phyloP scores from a whole-genome alignment of 2,113 vertebrate genomes.

The Probosciger aterrimus region DNA sequence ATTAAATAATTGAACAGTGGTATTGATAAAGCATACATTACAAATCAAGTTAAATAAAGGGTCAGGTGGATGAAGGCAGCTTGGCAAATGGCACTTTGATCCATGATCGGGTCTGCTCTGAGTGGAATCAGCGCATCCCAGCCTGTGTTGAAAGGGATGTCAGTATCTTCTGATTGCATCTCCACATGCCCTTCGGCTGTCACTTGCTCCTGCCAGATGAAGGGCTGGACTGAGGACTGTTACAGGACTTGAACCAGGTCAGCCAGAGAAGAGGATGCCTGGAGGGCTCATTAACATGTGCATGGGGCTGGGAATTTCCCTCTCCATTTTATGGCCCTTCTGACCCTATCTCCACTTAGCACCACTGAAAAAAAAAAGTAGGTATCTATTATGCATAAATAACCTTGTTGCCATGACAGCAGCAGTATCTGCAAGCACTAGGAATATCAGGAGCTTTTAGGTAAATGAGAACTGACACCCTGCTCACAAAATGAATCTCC shows the following conservation, averaged over 20 bases:
- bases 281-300: fast-evolving
- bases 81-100: background rate
- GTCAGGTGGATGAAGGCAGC: background rate
- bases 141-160: fast-evolving
- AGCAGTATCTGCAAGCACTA: slow-evolving; percentile 32
- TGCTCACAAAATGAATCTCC: slow-evolving; percentile 4
- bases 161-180: background rate
- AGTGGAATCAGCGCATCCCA: fast-evolving
- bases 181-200: background rate
- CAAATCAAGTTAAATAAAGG: background rate
- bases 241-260: background rate
- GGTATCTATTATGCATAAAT: slow-evolving; percentile 49
- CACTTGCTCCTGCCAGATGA: background rate
- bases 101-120: background rate
- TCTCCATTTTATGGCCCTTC: background rate
- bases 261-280: background rate
- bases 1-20: background rate
- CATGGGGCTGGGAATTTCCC: background rate
- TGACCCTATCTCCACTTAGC: background rate
- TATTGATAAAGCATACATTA: background rate
- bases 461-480: slow-evolving; percentile 33
- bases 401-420: slow-evolving; percentile 61
- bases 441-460: background rate
- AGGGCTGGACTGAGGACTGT: background rate
- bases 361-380: background rate